These are phyloP conservation scores for Sternotherus odoratus DNA, from an alignment of 2,797 vertebrate genomes.

Conservation along the genomic window DNA sequence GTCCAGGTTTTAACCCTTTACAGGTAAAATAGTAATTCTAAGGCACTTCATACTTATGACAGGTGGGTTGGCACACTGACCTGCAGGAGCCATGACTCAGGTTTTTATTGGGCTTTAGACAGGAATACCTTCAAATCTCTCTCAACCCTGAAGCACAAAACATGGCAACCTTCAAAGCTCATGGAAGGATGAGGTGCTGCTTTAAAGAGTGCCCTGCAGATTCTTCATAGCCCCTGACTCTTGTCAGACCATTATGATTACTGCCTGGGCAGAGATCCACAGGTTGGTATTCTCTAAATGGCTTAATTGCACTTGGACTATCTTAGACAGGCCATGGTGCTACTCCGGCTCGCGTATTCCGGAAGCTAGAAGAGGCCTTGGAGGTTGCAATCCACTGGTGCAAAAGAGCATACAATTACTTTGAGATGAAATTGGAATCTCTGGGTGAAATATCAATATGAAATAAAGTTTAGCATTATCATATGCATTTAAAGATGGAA, in stretches of 20 bases:
- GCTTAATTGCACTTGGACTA: background rate
- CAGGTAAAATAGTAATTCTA: too few relatives aligned
- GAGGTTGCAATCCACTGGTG: background rate
- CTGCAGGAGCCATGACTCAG: background rate
- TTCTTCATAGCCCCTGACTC: background rate
- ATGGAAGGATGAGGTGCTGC: background rate
- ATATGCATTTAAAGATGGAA: background rate
- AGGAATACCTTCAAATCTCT: background rate
- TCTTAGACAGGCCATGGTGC: background rate
- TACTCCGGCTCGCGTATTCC: background rate
- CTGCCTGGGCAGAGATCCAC: background rate
- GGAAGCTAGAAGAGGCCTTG: background rate
- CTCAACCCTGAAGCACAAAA: background rate
- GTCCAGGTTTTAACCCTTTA: too few relatives aligned
- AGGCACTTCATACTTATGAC: too few relatives aligned
- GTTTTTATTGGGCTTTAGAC: background rate
- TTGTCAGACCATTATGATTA: background rate
- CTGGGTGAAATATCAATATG: rapidly evolving
- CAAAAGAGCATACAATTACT: background rate
- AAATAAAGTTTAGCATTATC: background rate
- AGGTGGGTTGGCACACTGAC: background rate
- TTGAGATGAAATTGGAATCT: background rate
- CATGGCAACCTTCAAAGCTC: background rate
- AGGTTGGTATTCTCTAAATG: background rate
- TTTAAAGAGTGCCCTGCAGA: background rate